These are phyloP conservation scores for Etheostoma cragini DNA, from an alignment of 2,113 vertebrate genomes.

Conservation along the genomic window DNA sequence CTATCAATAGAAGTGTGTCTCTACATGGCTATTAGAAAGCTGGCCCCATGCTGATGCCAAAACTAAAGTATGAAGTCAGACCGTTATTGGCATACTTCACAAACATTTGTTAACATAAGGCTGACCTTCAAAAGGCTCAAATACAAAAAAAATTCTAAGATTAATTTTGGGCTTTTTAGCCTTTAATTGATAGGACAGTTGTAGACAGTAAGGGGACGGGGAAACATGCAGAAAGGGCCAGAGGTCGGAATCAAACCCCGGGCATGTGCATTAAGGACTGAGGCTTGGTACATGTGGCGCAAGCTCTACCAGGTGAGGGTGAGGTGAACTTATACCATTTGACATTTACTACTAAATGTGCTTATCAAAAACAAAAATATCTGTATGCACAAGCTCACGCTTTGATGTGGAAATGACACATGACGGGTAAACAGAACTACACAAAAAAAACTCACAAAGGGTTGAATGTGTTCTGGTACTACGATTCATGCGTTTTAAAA, in stretches of 20 bases:
- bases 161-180: too few relatives aligned
- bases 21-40: not conserved
- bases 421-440: not conserved
- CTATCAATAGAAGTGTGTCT: conserved; percentile 34
- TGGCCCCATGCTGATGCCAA: conserved; percentile 1
- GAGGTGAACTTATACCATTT: not conserved
- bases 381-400: not conserved
- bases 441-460: not conserved
- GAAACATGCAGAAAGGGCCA: too few relatives aligned
- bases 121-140: not conserved
- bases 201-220: too few relatives aligned
- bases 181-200: too few relatives aligned
- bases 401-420: conserved; percentile 33
- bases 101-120: not conserved
- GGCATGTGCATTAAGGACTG: too few relatives aligned
- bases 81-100: not conserved
- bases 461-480: not conserved
- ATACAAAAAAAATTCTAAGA: not conserved
- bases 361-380: not conserved
- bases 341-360: not conserved
- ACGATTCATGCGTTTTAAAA: not conserved
- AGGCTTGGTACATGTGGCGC: too few relatives aligned
- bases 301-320: too few relatives aligned
- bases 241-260: too few relatives aligned
- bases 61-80: not conserved